phyloP scores from a whole-genome alignment of 2,113 vertebrate genomes.

The Bambusicola thoracicus region DNA sequence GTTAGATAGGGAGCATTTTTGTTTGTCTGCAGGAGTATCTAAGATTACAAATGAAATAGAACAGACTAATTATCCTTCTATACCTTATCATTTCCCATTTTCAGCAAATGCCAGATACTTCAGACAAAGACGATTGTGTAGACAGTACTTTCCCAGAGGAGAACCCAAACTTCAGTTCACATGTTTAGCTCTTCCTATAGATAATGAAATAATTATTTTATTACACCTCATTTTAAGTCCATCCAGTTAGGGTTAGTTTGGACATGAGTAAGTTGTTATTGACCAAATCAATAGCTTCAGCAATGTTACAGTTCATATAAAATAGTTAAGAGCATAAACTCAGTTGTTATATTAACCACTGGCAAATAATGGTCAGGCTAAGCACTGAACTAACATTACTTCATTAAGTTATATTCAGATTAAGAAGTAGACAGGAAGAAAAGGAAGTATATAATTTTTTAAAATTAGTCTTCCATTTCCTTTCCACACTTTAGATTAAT shows the following conservation, averaged over 20 bases:
- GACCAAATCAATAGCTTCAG: conserved; percentile 58
- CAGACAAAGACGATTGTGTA: neutral
- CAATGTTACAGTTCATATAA: conserved; percentile 19
- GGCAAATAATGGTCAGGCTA: conserved; percentile 5
- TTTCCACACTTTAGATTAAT: conserved; percentile 65
- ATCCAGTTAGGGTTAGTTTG: conserved; percentile 41
- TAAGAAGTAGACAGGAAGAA: conserved; percentile 45
- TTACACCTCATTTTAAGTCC: conserved; percentile 53
- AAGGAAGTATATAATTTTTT: conserved; percentile 20
- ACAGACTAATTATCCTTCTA: neutral
- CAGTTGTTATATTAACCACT: conserved; percentile 23
- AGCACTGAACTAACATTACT: conserved; percentile 36
- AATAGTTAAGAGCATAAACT: conserved; percentile 49
- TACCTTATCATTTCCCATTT: neutral
- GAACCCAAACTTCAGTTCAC: neutral
- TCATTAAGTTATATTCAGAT: conserved; percentile 65
- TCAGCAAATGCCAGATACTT: conserved; percentile 10
- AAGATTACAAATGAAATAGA: neutral
- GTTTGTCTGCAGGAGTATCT: conserved; percentile 10
- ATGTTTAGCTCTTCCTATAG: conserved; percentile 8
- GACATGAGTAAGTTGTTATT: conserved; percentile 56
- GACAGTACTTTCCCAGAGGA: neutral
- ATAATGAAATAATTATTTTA: conserved; percentile 58
- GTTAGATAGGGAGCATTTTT: neutral
- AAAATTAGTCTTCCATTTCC: conserved; percentile 45